Evolutionary conservation across 2,113 vertebrate species (phyloP).

Genomic region (Ptilonorhynchus violaceus): DNA sequence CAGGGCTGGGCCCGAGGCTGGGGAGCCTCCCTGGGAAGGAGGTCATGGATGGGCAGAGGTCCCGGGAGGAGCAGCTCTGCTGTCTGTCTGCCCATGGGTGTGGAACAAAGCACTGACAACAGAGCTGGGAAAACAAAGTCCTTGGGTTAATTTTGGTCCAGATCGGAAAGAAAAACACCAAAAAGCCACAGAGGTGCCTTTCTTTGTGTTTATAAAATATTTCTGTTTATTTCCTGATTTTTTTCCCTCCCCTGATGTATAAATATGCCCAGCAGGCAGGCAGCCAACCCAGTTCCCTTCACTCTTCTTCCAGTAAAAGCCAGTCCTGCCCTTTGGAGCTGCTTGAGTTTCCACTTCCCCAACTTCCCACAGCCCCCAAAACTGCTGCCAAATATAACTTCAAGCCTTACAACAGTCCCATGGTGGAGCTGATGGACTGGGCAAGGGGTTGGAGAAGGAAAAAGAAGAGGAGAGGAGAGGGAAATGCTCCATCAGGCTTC

Average conservation of each 20-base stretch:
- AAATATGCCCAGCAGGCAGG: slow-evolving; percentile 12
- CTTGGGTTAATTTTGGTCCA: neutral
- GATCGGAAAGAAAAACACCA: neutral
- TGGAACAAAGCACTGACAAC: neutral
- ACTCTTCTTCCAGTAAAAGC: neutral
- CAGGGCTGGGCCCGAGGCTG: neutral
- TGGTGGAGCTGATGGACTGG: neutral
- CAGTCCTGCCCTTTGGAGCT: neutral
- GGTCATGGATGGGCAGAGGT: neutral
- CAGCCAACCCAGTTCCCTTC: neutral
- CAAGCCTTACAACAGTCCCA: neutral
- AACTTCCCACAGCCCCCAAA: neutral
- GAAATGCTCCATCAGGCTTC: slow-evolving; percentile 77
- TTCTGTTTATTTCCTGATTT: slow-evolving; percentile 23
- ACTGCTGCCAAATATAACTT: neutral
- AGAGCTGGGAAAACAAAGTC: neutral
- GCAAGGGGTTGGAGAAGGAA: neutral
- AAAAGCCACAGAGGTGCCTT: neutral
- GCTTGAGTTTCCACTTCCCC: neutral
- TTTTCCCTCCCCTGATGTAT: neutral
- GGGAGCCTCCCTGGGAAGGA: neutral
- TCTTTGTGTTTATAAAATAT: neutral
- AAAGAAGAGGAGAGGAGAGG: neutral
- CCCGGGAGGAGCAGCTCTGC: neutral
- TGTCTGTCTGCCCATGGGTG: neutral